Conservation (phyloP, 2,113 vertebrate species). For the Saccopteryx bilineata region DNA sequence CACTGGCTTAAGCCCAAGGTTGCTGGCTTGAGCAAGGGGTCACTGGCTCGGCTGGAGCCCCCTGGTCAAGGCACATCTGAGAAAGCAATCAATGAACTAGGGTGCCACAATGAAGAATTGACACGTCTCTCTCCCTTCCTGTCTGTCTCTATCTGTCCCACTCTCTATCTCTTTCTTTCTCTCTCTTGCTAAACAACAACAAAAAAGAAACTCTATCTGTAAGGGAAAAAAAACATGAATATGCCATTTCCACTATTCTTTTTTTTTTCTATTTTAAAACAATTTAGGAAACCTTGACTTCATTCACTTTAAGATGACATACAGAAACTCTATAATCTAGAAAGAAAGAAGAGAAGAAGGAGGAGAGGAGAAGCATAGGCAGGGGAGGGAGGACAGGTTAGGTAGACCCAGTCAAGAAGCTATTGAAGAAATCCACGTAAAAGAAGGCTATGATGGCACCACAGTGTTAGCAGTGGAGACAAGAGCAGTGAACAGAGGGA, state of each 20-base stretch:
- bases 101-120: too few species aligned
- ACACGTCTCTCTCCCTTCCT: too few species aligned
- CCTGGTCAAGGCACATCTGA: too few species aligned
- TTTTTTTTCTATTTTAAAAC: not conserved
- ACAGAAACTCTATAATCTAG: not conserved
- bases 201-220: not conserved
- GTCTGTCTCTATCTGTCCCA: too few species aligned
- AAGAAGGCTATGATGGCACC: not conserved
- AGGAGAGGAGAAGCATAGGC: not conserved
- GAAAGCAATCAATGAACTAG: too few species aligned
- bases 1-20: too few species aligned
- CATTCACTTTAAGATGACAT: not conserved
- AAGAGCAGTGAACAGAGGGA: not conserved
- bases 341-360: not conserved
- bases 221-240: conserved; percentile 45
- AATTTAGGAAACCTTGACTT: not conserved
- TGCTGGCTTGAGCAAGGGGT: too few species aligned
- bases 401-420: not conserved
- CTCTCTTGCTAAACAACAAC: too few species aligned
- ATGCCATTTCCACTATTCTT: not conserved
- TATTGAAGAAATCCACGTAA: not conserved
- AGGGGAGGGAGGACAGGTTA: not conserved
- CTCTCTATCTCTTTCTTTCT: too few species aligned
- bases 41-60: too few species aligned
- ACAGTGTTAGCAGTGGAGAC: not conserved